A percentile compares a stretch with the other conserved stretches of the same genome.
Conservation (phyloP, 2,888 invertebrate species). For the Teleiodes luculella region DNA sequence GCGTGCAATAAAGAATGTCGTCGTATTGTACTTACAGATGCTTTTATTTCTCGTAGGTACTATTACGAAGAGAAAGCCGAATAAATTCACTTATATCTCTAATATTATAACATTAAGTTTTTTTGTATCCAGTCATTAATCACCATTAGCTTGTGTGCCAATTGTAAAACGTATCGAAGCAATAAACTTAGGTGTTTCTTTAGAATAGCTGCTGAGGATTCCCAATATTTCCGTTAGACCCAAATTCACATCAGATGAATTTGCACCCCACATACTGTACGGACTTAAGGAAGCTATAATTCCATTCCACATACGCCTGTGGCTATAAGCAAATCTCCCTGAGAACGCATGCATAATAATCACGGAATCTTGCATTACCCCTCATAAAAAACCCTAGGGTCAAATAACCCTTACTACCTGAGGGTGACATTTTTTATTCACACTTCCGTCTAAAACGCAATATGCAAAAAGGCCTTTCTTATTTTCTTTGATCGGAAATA, state of each 20-base stretch:
- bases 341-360: conserved; percentile 76
- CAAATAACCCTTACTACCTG: conserved; percentile 63
- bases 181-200: no score
- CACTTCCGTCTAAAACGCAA: conserved; percentile 71
- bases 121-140: no score
- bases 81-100: no score
- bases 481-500: conserved; percentile 78
- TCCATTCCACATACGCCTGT: conserved; percentile 53
- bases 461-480: conserved; percentile 74
- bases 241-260: conserved; percentile 30
- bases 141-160: no score
- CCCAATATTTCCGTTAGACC: conserved; percentile 44
- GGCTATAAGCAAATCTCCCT: conserved; percentile 70
- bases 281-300: conserved; percentile 54
- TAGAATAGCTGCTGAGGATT: conserved; percentile 9
- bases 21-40: no score
- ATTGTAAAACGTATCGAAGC: not conserved
- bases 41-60: no score
- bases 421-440: conserved; percentile 76
- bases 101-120: no score
- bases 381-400: conserved; percentile 60
- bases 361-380: conserved; percentile 62
- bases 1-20: no score
- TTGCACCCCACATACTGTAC: conserved; percentile 36
- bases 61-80: no score